Evolutionary conservation across 2,888 invertebrate species (phyloP).

Genomic region (Dioctria linearis): DNA sequence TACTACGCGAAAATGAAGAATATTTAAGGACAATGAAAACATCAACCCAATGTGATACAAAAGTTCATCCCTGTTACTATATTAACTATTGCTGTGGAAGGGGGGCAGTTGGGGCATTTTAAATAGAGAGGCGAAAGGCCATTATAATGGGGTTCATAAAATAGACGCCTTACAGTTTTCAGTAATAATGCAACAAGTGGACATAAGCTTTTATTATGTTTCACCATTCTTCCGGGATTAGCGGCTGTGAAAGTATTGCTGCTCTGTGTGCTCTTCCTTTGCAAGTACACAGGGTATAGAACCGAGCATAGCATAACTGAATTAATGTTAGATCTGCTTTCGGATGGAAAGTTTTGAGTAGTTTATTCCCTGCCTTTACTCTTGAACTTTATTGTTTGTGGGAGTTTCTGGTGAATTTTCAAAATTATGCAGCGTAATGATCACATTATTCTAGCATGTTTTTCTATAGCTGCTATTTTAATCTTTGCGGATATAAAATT

Average conservation of each 20-base stretch:
- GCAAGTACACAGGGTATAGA: too few species aligned
- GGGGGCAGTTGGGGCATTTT: too few species aligned
- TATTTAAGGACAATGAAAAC: too few species aligned
- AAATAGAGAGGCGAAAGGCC: too few species aligned
- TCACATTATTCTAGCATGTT: background rate
- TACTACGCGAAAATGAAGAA: too few species aligned
- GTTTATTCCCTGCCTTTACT: conserved; percentile 10
- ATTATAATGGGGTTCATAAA: background rate
- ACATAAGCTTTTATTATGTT: conserved; percentile 40
- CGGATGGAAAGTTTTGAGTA: conserved; percentile 16
- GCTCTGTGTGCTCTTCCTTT: too few species aligned
- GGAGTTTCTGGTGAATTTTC: conserved; percentile 13
- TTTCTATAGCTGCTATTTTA: background rate
- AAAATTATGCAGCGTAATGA: conserved; percentile 23
- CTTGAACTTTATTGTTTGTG: background rate
- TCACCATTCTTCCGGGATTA: conserved; percentile 30
- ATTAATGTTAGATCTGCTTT: conserved; percentile 26
- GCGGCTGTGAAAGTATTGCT: background rate
- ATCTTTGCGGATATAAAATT: background rate
- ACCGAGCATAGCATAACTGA: background rate
- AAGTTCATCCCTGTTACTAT: too few species aligned
- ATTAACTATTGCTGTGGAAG: too few species aligned
- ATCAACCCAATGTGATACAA: too few species aligned
- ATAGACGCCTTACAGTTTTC: conserved; percentile 18
- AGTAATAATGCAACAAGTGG: conserved; percentile 40